Conservation (phyloP, 2,888 invertebrate species). For the Pandemis cinnamomeana region DNA sequence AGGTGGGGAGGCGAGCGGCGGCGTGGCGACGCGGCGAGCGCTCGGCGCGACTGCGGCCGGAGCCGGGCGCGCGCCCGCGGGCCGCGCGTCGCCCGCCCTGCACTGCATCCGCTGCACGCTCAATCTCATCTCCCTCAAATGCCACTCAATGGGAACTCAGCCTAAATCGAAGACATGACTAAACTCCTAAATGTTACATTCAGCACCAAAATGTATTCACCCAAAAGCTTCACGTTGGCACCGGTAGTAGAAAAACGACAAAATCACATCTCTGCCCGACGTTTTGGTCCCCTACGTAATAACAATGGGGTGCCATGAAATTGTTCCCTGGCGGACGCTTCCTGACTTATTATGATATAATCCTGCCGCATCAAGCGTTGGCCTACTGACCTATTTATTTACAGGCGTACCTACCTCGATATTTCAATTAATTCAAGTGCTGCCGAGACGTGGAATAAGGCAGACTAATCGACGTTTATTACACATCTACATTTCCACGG, state of each 20-base stretch:
- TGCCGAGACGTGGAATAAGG: not conserved
- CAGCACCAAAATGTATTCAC: not conserved
- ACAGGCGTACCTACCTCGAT: not conserved
- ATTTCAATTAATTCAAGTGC: constrained; percentile 21
- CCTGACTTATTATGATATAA: constrained; percentile 29
- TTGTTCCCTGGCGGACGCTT: constrained; percentile 2
- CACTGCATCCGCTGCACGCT: constrained; percentile 10
- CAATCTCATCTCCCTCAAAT: not conserved
- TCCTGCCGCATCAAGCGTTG: constrained; percentile 47
- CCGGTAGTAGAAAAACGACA: not conserved
- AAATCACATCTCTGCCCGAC: not conserved
- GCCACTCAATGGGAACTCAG: not conserved
- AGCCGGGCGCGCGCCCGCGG: constrained; percentile 45
- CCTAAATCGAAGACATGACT: not conserved
- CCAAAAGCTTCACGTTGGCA: not conserved
- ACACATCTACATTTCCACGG: not conserved
- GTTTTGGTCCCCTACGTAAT: not conserved
- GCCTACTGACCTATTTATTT: constrained; percentile 67
- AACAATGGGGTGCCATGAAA: constrained; percentile 2
- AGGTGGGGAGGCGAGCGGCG: constrained; percentile 54
- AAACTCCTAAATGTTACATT: not conserved
- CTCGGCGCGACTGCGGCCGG: constrained; percentile 70
- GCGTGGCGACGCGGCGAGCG: constrained; percentile 70
- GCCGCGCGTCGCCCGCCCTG: constrained; percentile 11
- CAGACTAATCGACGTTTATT: not conserved